Base-by-base conservation (phyloP, 2,797 vertebrate genomes). In the Rhinogobio ventralis region DNA sequence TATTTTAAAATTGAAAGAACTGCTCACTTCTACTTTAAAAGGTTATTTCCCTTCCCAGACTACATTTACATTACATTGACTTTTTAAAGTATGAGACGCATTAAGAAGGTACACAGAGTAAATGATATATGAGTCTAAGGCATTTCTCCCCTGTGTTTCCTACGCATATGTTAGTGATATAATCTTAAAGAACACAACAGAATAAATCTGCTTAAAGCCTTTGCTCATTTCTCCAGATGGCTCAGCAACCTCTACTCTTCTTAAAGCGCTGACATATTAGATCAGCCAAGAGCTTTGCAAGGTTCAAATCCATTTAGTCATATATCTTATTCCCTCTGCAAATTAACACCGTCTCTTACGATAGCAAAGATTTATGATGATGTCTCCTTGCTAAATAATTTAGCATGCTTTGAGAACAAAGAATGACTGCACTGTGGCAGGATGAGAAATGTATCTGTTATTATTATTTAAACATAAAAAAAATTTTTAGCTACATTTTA, bases 91-190 rank as follows among this genome's bases (percentile, higher is more conserved):
- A 71, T 60, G 33, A 39, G 39, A 53, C 64, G 28, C 33, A 36
- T 72, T 84, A 28, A 64, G 45, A 82, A 79, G 86, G 74, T 82
- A 82, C 84, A 82, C 77, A 82, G 84, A 87, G 85, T 57, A 76
- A 83, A 88, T 82, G 86, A 90, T 86, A 86, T 90, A 89, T 82
- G 42, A 75, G 62, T 80, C 71, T 49, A 17, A 74, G 49, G 19
- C 45, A 64, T 51, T 74, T 87, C 74, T 68, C 28, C 42, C 36
- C 78, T 67, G 60, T 81, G 77, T 81, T 85, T 33, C 15, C 86
- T 77, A 42, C 77, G 85, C 91, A 93, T 90, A 89, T 92, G 91
- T 85, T 79, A 84, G 79, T 88, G 69, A 90, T 90, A 89, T 91
- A 89, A 91, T 93, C 86, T 87, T 88, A 88, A 90, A 85, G 80